Evolutionary conservation across 2,888 invertebrate species (phyloP), one percentile per base, ranked within the genome.

Genomic region (Drosophila percnosoma): DNA sequence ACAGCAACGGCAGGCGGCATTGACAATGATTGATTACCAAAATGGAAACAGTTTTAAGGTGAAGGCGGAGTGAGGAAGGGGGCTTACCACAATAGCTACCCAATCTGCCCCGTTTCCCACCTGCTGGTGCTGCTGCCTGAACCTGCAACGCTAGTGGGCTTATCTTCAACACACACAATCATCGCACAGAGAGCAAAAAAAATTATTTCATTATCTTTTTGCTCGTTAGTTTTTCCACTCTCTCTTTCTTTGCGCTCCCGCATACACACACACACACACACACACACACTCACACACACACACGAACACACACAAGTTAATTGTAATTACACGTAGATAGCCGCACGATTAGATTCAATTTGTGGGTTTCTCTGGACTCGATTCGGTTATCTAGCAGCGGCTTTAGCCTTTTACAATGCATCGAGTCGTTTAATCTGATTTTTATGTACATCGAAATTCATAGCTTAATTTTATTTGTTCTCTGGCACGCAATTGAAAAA

Each of bases 1-100:
- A 91, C 91, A 91, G n/a, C n/a, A 42, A 21, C 64, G 69, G 66
- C 77, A 66, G 77, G 48, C 77, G 82, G 83, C 87, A 89, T 88
- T 91, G 91, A 91, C 91, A 91, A 90, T 91, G 91, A 91, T 91
- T 91, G 91, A 91, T 91, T 91, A 90, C 88, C 74, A 80, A 71
- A 78, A 76, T 75, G 85, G 76, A 78, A 81, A 89, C 87, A 78
- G 78, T 76, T 77, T 64, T 64, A 24, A 24, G 45, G 15, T n/a
- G 27, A 2, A 8, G 4, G 1, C n/a, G 55, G 27, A 0, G 0
- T 24, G 3, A 24, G 18, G n/a, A n/a, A 13, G 52, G 42, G 48
- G 78, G 73, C 69, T 72, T 75, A 77, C 75, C 78, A 73, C 83
- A 75, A 75, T 61, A 72, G 82, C 75, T 55, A 45, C 62, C 71